Base-by-base conservation (phyloP, 2,797 vertebrate species). In the Novumbra hubbsi region DNA sequence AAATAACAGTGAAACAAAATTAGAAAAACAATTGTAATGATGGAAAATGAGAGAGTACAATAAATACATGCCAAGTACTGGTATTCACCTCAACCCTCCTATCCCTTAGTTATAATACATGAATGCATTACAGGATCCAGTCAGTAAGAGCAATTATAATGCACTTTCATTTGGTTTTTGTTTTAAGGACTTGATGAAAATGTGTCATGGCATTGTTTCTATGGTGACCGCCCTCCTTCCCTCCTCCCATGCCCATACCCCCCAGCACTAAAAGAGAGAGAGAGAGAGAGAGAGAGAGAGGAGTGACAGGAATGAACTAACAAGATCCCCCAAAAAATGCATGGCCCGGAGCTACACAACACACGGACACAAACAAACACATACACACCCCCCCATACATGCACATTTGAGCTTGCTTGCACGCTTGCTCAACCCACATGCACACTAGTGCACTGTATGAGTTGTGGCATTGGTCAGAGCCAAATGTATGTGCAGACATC, bases 291-390 rank as follows among this genome's bases (percentile, higher is more conserved):
- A 75, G 72, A 69, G 72, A 68, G 86, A 88, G 86, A 90, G 87
- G 90, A 90, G 88, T 92, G 92, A 92, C 90, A 92, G 90, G 89
- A 91, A 91, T 92, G 91, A 92, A 93, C 91, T 90, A 93, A 91
- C 91, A 91, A 92, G 92, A 93, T 90, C 87, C 87, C 87, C 90
- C 87, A 79, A 78, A 91, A 90, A 90, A 38, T 80, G 79, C 83
- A 88, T 92, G 91, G 88, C 93, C 90, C 65, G 88, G 83, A 92
- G 92, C 91, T 90, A 89, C 87, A 92, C 89, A 38, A 38, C 86
- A 90, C 83, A 90, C 89, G 41, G 64, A 38, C 34, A 66, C 32
- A 66, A 30, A 38, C 64, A 19, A 0, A 66, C 16, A 66, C 32
- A 66, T 19, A 32, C 65, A n/a, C 32, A 67, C n/a, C n/a, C n/a